Conservation (phyloP, 2,113 vertebrate species). For the Crotalus tigris region DNA sequence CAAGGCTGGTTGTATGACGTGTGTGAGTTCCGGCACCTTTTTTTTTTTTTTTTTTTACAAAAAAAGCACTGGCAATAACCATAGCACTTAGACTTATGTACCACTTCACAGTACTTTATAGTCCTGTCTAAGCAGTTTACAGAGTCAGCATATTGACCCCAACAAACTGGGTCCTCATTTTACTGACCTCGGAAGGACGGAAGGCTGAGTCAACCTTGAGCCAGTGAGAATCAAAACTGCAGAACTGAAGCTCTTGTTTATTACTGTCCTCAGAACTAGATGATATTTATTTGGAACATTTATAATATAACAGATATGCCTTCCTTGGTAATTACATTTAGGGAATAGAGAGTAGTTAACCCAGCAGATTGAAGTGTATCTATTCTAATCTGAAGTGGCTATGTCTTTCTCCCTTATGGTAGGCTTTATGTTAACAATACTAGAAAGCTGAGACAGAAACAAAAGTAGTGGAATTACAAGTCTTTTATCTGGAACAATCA, state of each 20-base stretch:
- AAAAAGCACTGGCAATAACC: too few species aligned
- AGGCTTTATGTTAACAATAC: background rate
- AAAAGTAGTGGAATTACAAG: background rate
- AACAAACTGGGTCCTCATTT: too few species aligned
- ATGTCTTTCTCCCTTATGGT: background rate
- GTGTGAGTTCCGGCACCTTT: too few species aligned
- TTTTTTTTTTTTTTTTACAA: too few species aligned
- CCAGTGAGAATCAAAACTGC: too few species aligned
- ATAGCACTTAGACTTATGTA: too few species aligned
- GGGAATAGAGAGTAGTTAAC: background rate
- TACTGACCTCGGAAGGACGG: too few species aligned
- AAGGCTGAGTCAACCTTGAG: too few species aligned
- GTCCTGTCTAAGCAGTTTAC: too few species aligned
- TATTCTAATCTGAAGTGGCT: background rate
- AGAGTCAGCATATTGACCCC: too few species aligned
- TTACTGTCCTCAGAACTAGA: background rate
- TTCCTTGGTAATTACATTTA: background rate
- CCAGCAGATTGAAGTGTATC: background rate
- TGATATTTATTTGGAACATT: background rate
- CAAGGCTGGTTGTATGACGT: too few species aligned
- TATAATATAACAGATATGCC: background rate
- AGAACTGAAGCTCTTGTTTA: background rate
- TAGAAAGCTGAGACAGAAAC: background rate
- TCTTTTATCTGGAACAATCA: background rate
- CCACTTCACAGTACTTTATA: too few species aligned